Evolutionary conservation across 2,888 invertebrate species (phyloP).

Genomic region (Penaeus monodon): DNA sequence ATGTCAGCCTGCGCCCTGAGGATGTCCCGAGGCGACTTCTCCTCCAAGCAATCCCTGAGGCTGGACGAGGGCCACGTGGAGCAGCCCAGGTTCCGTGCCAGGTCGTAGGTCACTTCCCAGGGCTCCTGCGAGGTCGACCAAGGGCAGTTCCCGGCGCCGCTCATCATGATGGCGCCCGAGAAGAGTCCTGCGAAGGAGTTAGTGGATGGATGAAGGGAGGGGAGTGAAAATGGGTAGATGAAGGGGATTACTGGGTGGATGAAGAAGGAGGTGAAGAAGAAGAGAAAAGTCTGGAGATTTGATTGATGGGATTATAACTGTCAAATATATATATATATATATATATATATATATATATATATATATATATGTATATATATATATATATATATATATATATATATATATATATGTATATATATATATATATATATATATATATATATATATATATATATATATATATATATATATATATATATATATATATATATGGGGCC

Average conservation of each 20-base stretch:
- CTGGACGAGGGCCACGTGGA: conserved; percentile 36
- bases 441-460: no score
- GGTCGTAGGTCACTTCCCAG: conserved; percentile 22
- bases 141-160: conserved; percentile 58
- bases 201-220: neutral
- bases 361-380: neutral
- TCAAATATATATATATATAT: neutral
- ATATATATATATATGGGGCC: no score
- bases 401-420: neutral
- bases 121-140: conserved; percentile 59
- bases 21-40: conserved; percentile 44
- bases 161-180: conserved; percentile 55
- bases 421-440: no score
- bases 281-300: no score
- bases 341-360: conserved; percentile 11
- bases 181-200: conserved; percentile 41
- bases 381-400: conserved; percentile 11
- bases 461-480: no score
- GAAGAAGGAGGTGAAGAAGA: neutral
- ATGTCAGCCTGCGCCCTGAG: conserved; percentile 47
- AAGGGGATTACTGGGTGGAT: no score
- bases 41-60: conserved; percentile 43
- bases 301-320: no score
- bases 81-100: conserved; percentile 51
- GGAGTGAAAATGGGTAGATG: neutral